phyloP scores from a whole-genome alignment of 2,113 vertebrate genomes.

The Bostrychus sinensis region DNA sequence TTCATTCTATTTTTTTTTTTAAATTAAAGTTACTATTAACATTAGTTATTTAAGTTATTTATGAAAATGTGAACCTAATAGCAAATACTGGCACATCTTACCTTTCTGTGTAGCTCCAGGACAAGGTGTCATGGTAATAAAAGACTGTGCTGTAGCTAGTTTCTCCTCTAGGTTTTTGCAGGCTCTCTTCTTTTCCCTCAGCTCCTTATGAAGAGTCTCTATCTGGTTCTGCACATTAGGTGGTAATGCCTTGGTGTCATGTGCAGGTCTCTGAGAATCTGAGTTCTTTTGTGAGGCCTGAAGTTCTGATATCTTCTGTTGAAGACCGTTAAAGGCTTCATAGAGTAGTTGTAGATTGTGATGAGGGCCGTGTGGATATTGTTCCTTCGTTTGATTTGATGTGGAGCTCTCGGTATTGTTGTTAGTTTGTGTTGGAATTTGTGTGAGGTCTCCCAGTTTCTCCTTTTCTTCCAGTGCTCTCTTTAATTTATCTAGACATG shows the following conservation, averaged over 20 bases:
- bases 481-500: constrained; percentile 70
- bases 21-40: not conserved
- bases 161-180: constrained; percentile 73
- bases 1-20: not conserved
- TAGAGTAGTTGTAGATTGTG: constrained; percentile 64
- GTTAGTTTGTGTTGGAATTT: constrained; percentile 6
- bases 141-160: constrained; percentile 64
- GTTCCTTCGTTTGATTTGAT: constrained; percentile 24
- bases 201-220: constrained; percentile 75
- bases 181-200: constrained; percentile 74
- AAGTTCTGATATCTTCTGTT: constrained; percentile 59
- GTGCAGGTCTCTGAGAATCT: constrained; percentile 23
- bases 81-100: constrained; percentile 27
- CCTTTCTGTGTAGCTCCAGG: constrained; percentile 61
- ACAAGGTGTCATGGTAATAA: constrained; percentile 45
- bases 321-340: constrained; percentile 51
- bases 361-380: constrained; percentile 48
- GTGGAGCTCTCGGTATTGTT: not conserved
- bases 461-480: constrained; percentile 58
- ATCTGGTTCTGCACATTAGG: constrained; percentile 61
- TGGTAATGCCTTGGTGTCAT: constrained; percentile 43
- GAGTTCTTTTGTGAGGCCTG: constrained; percentile 43
- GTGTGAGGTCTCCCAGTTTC: constrained; percentile 24
- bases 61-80: not conserved
- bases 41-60: not conserved